Evolutionary conservation across 2,888 invertebrate genomes (phyloP).

Genomic region (Encarsia formosa): DNA sequence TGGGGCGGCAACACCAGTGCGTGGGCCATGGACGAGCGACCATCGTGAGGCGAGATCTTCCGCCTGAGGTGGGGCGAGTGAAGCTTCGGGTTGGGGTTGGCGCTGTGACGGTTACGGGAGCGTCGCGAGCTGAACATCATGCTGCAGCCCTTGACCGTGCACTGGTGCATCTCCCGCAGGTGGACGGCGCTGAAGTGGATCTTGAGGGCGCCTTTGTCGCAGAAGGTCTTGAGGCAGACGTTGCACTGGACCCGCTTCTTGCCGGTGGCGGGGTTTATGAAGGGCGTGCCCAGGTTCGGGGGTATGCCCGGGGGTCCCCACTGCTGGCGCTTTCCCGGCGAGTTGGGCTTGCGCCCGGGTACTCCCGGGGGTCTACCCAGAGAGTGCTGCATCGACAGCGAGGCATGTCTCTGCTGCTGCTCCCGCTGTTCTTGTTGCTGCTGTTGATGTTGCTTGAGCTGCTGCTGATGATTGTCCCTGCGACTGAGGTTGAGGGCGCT

Average conservation of each 20-base stretch:
- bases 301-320: conserved; percentile 67
- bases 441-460: conserved; percentile 27
- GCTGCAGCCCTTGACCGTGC: conserved; percentile 96
- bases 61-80: conserved; percentile 92
- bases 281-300: conserved; percentile 80
- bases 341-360: conserved; percentile 61
- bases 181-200: conserved; percentile 99
- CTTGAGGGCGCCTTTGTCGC: conserved; percentile 98
- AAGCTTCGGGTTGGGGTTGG: conserved; percentile 96
- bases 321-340: conserved; percentile 72
- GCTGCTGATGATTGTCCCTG: conserved; percentile 39
- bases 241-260: conserved; percentile 98
- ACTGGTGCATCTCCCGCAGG: conserved; percentile 98
- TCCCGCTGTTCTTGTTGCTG: conserved; percentile 34
- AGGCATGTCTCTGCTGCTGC: neutral
- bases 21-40: conserved; percentile 83
- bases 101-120: conserved; percentile 93
- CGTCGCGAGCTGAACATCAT: conserved; percentile 99
- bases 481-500: conserved; percentile 65
- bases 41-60: conserved; percentile 92
- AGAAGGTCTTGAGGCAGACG: conserved; percentile 97
- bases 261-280: conserved; percentile 87
- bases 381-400: neutral
- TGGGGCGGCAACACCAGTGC: conserved; percentile 75
- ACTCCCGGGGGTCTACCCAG: conserved; percentile 52